A percentile compares a stretch with the other conserved stretches of the same genome.
Conservation (phyloP, 1,140 invertebrate genomes). For the Nilaparvata lugens region DNA sequence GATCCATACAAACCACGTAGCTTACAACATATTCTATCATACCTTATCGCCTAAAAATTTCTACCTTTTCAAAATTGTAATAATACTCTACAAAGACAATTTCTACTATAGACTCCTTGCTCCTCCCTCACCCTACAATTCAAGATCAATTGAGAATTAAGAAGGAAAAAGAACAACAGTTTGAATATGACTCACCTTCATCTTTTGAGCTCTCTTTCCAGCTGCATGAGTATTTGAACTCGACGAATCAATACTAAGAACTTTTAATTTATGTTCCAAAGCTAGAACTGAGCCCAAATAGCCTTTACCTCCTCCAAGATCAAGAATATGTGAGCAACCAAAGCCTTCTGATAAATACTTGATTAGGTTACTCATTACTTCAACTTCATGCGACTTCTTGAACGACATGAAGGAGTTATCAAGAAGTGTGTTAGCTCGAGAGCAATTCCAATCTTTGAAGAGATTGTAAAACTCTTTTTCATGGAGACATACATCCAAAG, state of each 20-base stretch:
- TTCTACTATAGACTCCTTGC: too few species aligned
- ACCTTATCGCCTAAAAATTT: too few species aligned
- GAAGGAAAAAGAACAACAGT: too few species aligned
- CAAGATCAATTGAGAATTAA: too few species aligned
- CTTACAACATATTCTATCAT: too few species aligned
- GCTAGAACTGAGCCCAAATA: slow-evolving; percentile 67
- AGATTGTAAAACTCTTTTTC: slow-evolving; percentile 29
- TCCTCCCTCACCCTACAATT: too few species aligned
- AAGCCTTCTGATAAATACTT: slow-evolving; percentile 32
- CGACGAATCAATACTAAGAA: slow-evolving; percentile 70
- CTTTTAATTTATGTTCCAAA: slow-evolving; percentile 55
- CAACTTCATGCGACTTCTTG: slow-evolving; percentile 79
- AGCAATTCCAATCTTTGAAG: slow-evolving; percentile 34
- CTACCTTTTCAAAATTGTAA: too few species aligned
- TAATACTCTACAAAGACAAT: too few species aligned
- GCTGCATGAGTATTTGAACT: slow-evolving; percentile 52
- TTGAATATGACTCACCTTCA: slow-evolving; percentile 41
- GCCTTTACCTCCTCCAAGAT: slow-evolving; percentile 80
- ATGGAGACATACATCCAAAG: not conserved
- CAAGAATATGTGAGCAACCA: slow-evolving; percentile 48
- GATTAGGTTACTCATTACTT: slow-evolving; percentile 45
- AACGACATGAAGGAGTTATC: slow-evolving; percentile 38
- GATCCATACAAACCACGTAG: too few species aligned
- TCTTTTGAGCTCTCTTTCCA: slow-evolving; percentile 45
- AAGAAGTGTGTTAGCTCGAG: slow-evolving; percentile 34